Evolutionary conservation across 2,113 vertebrate genomes (phyloP).

Genomic region (Actenoides lindsayi): DNA sequence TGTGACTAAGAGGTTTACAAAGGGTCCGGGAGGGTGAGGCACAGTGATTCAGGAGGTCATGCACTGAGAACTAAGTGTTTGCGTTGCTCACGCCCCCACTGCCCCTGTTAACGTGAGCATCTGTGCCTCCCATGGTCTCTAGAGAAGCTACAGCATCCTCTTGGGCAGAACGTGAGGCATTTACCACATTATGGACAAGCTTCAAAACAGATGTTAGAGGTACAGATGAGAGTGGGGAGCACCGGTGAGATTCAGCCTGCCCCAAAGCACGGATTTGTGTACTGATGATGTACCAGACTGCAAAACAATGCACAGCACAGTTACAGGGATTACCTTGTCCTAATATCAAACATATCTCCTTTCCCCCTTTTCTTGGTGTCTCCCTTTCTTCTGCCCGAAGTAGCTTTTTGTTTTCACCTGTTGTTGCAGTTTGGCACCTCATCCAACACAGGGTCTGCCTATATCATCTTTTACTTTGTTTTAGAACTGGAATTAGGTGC

Average conservation of each 20-base stretch:
- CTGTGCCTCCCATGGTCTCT: background rate
- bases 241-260: background rate
- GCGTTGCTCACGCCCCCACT: accelerated
- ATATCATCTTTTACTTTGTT: background rate
- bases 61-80: background rate
- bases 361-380: background rate
- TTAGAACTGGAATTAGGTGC: background rate
- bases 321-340: background rate
- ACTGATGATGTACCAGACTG: background rate
- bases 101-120: background rate
- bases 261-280: background rate
- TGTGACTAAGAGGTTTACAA: background rate
- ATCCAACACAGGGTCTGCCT: background rate
- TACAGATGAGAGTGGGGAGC: background rate
- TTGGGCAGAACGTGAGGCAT: background rate
- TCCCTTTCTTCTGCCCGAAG: background rate
- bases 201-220: background rate
- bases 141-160: background rate
- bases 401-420: background rate
- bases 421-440: background rate
- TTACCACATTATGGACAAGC: background rate
- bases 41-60: background rate
- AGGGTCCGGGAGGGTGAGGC: background rate
- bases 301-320: background rate
- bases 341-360: background rate